phyloP scores from a whole-genome alignment of 2,888 invertebrate species.

The Listrodromus nycthemerus region DNA sequence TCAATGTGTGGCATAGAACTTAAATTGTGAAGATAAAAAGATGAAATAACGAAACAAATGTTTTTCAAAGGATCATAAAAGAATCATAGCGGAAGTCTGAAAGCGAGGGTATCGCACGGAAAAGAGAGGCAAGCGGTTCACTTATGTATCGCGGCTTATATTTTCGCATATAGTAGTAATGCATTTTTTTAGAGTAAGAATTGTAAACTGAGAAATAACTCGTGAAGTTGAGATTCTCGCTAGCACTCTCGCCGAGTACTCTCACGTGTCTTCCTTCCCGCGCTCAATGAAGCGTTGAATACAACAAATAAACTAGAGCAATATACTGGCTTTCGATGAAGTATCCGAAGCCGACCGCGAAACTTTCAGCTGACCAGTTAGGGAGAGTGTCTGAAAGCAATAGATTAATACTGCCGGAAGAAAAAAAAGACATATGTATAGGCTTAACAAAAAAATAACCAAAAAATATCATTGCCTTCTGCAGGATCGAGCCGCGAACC shows the following conservation, averaged over 20 bases:
- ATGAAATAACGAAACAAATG: not conserved
- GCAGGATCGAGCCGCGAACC: slow-evolving; percentile 61
- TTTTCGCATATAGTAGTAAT: not conserved
- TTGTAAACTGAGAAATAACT: slow-evolving; percentile 9
- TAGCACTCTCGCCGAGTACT: slow-evolving; percentile 20
- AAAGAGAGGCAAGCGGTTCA: not conserved
- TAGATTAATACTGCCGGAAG: slow-evolving; percentile 61
- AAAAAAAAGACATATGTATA: not conserved
- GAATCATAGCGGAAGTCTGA: not conserved
- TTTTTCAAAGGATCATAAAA: not conserved
- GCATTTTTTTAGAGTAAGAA: not conserved
- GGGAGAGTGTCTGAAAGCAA: slow-evolving; percentile 54
- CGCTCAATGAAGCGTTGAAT: slow-evolving; percentile 44
- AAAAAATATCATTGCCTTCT: slow-evolving; percentile 50
- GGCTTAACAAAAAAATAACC: slow-evolving; percentile 13
- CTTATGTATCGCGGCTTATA: not conserved
- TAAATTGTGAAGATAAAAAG: not conserved
- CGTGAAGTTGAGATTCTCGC: slow-evolving; percentile 42
- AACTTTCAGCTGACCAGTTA: slow-evolving; percentile 56
- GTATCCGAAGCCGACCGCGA: slow-evolving; percentile 43
- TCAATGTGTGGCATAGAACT: not conserved
- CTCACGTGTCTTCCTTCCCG: slow-evolving; percentile 53
- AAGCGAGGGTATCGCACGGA: not conserved
- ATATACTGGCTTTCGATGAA: slow-evolving; percentile 22
- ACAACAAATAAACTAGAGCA: slow-evolving; percentile 50